These are phyloP conservation scores for Drosophila seguyi DNA, from an alignment of 1,140 invertebrate species.

Conservation along the genomic window DNA sequence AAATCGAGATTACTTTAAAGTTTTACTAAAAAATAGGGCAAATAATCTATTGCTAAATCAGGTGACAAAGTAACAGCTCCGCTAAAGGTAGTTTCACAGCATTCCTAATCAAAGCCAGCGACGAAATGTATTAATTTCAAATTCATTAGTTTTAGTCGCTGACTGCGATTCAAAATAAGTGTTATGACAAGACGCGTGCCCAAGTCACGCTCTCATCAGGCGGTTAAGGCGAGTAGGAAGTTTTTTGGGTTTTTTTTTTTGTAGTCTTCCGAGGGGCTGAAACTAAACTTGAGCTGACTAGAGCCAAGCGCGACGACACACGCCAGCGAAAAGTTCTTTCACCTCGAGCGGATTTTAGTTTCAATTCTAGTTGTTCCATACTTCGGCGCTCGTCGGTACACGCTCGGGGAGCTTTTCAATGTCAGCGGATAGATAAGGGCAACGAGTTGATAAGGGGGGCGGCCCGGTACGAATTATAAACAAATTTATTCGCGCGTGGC, in stretches of 20 bases:
- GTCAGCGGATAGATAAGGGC: conserved; percentile 27
- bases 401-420: conserved; percentile 9
- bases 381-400: conserved; percentile 1
- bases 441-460: conserved; percentile 4
- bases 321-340: conserved; percentile 27
- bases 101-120: conserved; percentile 43
- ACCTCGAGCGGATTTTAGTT: conserved; percentile 20
- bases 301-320: conserved; percentile 11
- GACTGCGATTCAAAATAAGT: conserved; percentile 46
- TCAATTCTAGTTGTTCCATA: conserved; percentile 3
- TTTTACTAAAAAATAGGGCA: no score
- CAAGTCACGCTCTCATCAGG: conserved; percentile 56
- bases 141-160: conserved; percentile 53
- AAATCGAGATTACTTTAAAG: no score
- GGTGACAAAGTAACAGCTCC: no score
- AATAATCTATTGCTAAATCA: no score
- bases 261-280: not conserved
- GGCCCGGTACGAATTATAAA: conserved; percentile 30
- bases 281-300: not conserved
- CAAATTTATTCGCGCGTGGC: conserved; percentile 44
- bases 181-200: conserved; percentile 62
- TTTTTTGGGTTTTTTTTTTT: conserved; percentile 8
- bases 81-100: not conserved
- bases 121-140: conserved; percentile 69
- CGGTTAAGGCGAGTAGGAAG: conserved; percentile 2